A percentile compares a stretch with the other conserved stretches of the same genome.
Evolutionary conservation across 2,797 vertebrate genomes (phyloP).

Genomic region (Babyrousa celebensis): DNA sequence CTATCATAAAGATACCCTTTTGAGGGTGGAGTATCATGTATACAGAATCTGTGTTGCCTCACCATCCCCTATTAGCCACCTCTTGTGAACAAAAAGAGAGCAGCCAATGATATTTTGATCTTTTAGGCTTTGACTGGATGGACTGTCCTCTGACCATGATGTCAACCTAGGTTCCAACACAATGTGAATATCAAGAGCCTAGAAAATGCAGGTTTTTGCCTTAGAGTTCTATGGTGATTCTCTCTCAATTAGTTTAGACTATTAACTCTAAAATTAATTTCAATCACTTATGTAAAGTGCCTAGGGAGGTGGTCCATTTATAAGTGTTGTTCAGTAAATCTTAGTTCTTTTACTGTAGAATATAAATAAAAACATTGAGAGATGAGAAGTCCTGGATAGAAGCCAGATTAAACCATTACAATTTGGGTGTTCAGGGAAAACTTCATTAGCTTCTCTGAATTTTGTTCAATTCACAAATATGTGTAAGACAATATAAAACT

Average conservation of each 20-base stretch:
- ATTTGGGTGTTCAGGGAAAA: not conserved
- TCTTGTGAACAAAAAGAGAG: constrained; percentile 68
- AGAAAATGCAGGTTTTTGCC: constrained; percentile 19
- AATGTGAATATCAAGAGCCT: not conserved
- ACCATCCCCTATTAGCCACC: not conserved
- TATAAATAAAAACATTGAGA: constrained; percentile 60
- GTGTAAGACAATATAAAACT: constrained; percentile 42
- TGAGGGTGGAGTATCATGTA: not conserved
- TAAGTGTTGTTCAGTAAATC: constrained; percentile 34
- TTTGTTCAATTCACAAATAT: constrained; percentile 27
- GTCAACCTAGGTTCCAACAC: not conserved
- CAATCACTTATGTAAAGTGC: constrained; percentile 38
- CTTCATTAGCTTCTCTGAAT: constrained; percentile 41
- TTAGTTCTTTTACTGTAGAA: constrained; percentile 26
- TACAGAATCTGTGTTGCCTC: not conserved
- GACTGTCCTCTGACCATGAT: not conserved
- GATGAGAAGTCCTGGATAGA: not conserved
- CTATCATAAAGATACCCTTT: constrained; percentile 5
- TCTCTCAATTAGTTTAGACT: constrained; percentile 51
- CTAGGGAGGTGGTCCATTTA: not conserved
- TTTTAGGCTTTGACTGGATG: not conserved
- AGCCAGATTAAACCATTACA: constrained; percentile 38
- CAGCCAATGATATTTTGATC: not conserved
- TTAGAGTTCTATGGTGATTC: constrained; percentile 26
- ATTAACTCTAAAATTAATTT: constrained; percentile 52